A percentile compares a stretch with the other conserved stretches of the same genome.
Conservation (phyloP, 2,888 invertebrate genomes). For the Linyphia triangularis region DNA sequence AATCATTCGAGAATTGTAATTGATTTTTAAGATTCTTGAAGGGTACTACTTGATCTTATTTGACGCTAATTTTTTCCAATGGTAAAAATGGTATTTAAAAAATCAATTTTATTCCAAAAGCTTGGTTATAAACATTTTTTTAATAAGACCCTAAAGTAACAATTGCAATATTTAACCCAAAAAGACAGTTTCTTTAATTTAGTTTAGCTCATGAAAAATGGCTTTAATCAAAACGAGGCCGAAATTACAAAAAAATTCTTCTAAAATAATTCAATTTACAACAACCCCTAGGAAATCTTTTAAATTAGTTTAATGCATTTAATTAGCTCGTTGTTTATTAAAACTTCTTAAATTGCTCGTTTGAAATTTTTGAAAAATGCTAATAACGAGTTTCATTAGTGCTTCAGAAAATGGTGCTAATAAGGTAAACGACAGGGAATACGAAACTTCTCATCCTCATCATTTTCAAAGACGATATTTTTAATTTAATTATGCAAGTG, state of each 20-base stretch:
- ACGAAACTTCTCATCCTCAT: not conserved
- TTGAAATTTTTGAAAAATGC: conserved; percentile 11
- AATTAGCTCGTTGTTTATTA: conserved; percentile 17
- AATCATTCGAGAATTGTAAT: no score
- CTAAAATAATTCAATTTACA: conserved; percentile 6
- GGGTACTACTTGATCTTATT: no score
- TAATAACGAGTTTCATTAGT: not conserved
- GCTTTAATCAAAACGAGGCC: not conserved
- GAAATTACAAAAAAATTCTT: not conserved
- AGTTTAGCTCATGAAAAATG: not conserved
- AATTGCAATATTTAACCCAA: not conserved
- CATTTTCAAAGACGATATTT: no score
- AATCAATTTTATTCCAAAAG: no score
- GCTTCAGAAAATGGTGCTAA: not conserved
- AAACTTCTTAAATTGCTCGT: not conserved
- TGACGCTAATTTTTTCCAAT: no score
- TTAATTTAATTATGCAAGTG: no score
- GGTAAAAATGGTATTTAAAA: no score
- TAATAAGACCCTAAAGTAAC: not conserved
- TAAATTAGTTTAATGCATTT: not conserved
- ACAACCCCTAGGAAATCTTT: not conserved
- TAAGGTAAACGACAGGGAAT: no score
- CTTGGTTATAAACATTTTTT: no score
- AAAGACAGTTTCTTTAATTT: not conserved
- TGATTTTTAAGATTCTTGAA: no score